Evolutionary conservation across 2,797 vertebrate genomes (phyloP).

Genomic region (Buphagus erythrorhynchus): DNA sequence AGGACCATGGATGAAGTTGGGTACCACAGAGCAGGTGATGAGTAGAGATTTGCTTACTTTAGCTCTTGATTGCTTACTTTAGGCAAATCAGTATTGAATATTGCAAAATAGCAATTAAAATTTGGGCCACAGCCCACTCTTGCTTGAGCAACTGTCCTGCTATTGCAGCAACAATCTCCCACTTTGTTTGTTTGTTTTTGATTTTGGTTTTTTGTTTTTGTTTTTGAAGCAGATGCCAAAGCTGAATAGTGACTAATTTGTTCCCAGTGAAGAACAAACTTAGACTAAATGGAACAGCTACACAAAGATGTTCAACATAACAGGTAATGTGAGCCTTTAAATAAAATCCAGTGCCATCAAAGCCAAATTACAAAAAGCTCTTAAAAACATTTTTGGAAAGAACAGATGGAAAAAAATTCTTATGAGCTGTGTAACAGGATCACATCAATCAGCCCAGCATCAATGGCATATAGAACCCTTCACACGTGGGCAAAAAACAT

Average conservation of each 20-base stretch:
- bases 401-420: background rate
- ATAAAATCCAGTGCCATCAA: background rate
- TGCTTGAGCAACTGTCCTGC: background rate
- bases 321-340: background rate
- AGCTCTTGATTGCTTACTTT: background rate
- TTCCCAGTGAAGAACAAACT: background rate
- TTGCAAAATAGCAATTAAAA: background rate
- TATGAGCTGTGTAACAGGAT: background rate
- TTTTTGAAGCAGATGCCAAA: background rate
- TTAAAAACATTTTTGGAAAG: background rate
- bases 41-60: background rate
- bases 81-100: background rate
- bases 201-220: background rate
- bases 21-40: background rate
- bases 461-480: background rate
- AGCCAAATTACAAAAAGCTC: background rate
- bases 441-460: background rate
- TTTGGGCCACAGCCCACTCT: background rate
- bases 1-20: fast-evolving
- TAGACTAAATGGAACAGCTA: background rate
- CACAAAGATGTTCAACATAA: background rate
- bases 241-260: background rate
- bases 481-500: background rate
- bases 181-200: too few relatives aligned
- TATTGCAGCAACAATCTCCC: background rate